Evolutionary conservation across 2,888 invertebrate species (phyloP), one percentile per base, ranked within the genome.

Genomic region (Micoletzkya japonica): DNA sequence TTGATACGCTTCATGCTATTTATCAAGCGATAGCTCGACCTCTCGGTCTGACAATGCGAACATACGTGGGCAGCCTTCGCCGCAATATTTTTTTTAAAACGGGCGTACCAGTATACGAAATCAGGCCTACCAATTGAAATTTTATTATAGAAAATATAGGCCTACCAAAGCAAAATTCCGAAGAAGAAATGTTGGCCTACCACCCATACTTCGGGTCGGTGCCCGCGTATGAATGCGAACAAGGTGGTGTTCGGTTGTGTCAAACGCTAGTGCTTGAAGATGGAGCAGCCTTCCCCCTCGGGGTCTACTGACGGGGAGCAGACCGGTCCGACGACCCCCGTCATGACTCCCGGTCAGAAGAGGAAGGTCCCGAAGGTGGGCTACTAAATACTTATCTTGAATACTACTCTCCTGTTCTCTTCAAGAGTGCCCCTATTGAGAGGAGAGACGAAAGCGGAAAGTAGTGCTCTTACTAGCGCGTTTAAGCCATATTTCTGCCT

Each of bases 261-360:
- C 7, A 7, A 54, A 54, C 26, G 7, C 6, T 24, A 20, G 54
- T 7, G 10, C 2, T 39, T 67, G 28, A 17, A 73, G 70, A 70
- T 70, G 73, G 67, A 73, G 50, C 68, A 72, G 66, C 70, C 68
- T 0, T 72, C 74, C 36, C 72, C 74, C 2, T 58, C 70, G 0
- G 69, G 72, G 6, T 74, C 72, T 28, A 70, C 66, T 3, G 70
- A 74, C 44, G 70, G 74, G 10, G 72, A 58, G 57, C 30, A n/a
- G 39, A 36, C 60, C 17, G 49, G 44, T 7, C 44, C 59, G 2
- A 14, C 44, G 44, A 68, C 68, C 7, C 57, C 68, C 20, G 58
- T n/a, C n/a, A n/a, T 26, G 10, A 52, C 71, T 0, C 52, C 70
- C 2, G 49, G 39, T 28, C 37, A 59, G 56, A 72, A 39, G 32